Base-by-base conservation (phyloP, 2,888 invertebrate genomes). In the Scaptomyza flava region DNA sequence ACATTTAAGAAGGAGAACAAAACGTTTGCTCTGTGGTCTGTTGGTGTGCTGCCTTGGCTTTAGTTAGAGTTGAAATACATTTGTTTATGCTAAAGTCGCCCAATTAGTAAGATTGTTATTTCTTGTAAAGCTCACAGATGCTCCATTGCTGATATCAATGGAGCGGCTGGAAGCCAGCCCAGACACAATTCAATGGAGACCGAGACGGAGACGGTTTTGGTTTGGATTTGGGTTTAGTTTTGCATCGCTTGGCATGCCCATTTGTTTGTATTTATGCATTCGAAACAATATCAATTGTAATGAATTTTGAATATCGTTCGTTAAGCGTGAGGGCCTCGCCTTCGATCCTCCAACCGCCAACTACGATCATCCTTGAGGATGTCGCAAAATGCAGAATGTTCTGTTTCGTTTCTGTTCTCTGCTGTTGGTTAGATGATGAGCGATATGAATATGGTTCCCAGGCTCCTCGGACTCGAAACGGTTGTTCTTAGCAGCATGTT, bases 71-170 rank as follows among this genome's bases (percentile, higher is more conserved):
- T 79, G 87, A 91, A 91, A 91, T 91, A 91, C 92, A 91, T 91
- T 91, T 91, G 91, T 92, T 91, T 91, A 92, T 91, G 91, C 91
- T 92, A 91, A 92, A 91, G 91, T 91, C 91, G 90, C 82, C 92
- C 91, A 91, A 91, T 91, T 91, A 91, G 91, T 82, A 90, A 91
- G 92, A 91, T 92, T 92, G 91, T 91, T 91, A 91, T 91, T 91
- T 91, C 91, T 88, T 89, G 90, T 90, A 90, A 80, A 68, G 87
- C 81, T 81, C 81, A 74, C 89, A 81, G 90, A 90, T 90, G 87
- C 81, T 81, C 68, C 73, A 61, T 71, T 53, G 72, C 80, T 82
- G 86, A 85, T 90, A 86, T 71, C 34, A 23, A 34, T n/a, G 36
- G n/a, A 43, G 59, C 27, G 27, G 1, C 36, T 42, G 36, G 46